These are phyloP conservation scores for Hipposideros larvatus DNA, from an alignment of 2,797 vertebrate species.

Conservation along the genomic window DNA sequence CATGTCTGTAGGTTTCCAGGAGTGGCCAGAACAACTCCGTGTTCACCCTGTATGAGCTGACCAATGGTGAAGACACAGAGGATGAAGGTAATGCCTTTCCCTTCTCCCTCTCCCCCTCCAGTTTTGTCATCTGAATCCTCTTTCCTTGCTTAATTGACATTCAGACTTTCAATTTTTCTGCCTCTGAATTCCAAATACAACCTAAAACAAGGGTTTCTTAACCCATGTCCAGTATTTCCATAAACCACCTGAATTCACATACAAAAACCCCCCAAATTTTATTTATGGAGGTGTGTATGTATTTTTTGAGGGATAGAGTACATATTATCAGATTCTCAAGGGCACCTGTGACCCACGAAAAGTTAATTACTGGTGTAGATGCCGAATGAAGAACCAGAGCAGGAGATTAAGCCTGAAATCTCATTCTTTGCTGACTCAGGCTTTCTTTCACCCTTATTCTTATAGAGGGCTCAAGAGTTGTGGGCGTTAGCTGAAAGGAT, in stretches of 20 bases:
- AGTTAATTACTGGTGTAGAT: slow-evolving; percentile 45
- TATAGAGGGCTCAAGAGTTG: slow-evolving; percentile 61
- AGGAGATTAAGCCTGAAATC: slow-evolving; percentile 60
- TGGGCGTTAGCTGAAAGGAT: slow-evolving; percentile 63
- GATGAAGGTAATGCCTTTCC: slow-evolving; percentile 92
- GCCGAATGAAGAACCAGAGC: background rate
- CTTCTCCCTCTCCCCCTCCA: background rate
- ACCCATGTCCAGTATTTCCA: background rate
- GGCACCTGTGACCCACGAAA: background rate
- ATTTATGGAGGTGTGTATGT: background rate
- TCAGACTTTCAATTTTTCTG: slow-evolving; percentile 39
- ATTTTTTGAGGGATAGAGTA: background rate
- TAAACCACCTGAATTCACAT: slow-evolving; percentile 26
- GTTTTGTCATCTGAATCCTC: slow-evolving; percentile 41
- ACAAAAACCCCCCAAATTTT: background rate
- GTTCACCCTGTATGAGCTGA: slow-evolving; percentile 96
- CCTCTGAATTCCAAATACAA: slow-evolving; percentile 19
- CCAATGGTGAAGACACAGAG: slow-evolving; percentile 95
- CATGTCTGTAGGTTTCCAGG: slow-evolving; percentile 93
- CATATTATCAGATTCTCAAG: background rate
- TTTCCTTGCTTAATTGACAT: background rate
- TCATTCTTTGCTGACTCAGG: slow-evolving; percentile 70
- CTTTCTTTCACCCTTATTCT: slow-evolving; percentile 66
- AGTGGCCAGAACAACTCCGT: slow-evolving; percentile 96
- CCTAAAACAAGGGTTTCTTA: background rate